Conservation (phyloP, 2,797 vertebrate genomes). For the Xenops minutus region DNA sequence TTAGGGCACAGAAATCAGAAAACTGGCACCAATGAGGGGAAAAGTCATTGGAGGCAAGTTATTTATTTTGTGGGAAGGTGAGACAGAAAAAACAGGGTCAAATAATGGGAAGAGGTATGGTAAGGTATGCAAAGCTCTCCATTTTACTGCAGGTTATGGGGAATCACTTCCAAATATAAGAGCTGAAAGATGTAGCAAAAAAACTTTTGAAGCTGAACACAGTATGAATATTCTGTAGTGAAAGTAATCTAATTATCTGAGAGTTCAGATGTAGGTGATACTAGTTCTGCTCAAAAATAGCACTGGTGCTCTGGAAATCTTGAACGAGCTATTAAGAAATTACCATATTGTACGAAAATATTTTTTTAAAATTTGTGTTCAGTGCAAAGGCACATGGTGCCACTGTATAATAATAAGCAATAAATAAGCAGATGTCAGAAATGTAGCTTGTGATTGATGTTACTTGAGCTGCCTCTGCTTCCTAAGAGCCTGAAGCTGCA, state of each 20-base stretch:
- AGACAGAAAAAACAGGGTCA: not conserved
- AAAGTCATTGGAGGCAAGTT: not conserved
- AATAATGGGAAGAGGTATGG: not conserved
- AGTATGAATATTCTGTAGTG: not conserved
- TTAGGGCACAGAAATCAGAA: not conserved
- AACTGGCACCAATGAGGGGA: not conserved
- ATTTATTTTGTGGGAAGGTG: not conserved
- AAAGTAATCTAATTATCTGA: not conserved
- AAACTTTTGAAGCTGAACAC: not conserved
- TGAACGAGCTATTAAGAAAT: not conserved
- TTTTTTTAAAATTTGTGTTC: not conserved
- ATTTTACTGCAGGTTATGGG: not conserved
- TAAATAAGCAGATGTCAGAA: not conserved
- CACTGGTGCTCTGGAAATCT: not conserved
- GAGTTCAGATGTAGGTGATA: not conserved
- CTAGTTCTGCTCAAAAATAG: conserved; percentile 17
- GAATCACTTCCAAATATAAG: not conserved
- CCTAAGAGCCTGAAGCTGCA: not conserved
- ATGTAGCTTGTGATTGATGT: not conserved
- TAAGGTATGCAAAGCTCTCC: not conserved
- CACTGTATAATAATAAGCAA: not conserved
- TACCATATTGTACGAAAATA: not conserved
- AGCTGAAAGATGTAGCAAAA: not conserved
- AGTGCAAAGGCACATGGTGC: not conserved
- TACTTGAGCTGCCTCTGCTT: not conserved